phyloP scores from a whole-genome alignment of 1,140 invertebrate genomes.

The Phymastichus coffea region DNA sequence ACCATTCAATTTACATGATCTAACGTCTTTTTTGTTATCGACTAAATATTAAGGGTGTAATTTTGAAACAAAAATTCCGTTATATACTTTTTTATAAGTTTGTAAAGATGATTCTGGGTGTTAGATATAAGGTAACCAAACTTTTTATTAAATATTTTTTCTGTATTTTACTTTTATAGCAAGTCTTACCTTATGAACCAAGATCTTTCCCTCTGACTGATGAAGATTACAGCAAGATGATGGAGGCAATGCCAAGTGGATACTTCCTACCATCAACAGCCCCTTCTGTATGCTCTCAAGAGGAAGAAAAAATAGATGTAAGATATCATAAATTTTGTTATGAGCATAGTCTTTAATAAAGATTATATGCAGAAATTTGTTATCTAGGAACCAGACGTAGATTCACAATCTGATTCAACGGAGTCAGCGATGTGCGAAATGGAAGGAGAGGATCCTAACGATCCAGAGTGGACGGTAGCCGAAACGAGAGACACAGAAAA shows the following conservation, averaged over 20 bases:
- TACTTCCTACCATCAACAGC: slow-evolving; percentile 61
- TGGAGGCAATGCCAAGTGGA: slow-evolving; percentile 67
- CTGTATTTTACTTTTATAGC: slow-evolving; percentile 19
- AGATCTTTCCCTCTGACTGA: slow-evolving; percentile 75
- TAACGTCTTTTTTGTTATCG: no score
- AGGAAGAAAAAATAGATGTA: slow-evolving; percentile 56
- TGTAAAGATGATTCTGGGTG: no score
- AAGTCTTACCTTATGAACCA: slow-evolving; percentile 68
- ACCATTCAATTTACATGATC: no score
- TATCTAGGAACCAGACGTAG: slow-evolving; percentile 50
- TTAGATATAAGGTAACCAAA: background rate
- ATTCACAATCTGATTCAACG: slow-evolving; percentile 61
- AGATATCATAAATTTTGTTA: no score
- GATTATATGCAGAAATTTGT: no score
- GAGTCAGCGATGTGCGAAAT: slow-evolving; percentile 61
- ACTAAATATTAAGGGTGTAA: no score
- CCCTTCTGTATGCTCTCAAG: slow-evolving; percentile 56
- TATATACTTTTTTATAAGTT: no score
- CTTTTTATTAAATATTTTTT: slow-evolving; percentile 12
- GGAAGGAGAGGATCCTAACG: slow-evolving; percentile 75
- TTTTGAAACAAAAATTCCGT: no score
- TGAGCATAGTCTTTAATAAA: no score
- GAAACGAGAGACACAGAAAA: slow-evolving; percentile 52
- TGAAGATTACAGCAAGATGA: slow-evolving; percentile 68
- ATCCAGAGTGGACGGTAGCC: slow-evolving; percentile 73